Evolutionary conservation across 1,140 invertebrate species (phyloP).

Genomic region (Drosophila sulfurigaster): DNA sequence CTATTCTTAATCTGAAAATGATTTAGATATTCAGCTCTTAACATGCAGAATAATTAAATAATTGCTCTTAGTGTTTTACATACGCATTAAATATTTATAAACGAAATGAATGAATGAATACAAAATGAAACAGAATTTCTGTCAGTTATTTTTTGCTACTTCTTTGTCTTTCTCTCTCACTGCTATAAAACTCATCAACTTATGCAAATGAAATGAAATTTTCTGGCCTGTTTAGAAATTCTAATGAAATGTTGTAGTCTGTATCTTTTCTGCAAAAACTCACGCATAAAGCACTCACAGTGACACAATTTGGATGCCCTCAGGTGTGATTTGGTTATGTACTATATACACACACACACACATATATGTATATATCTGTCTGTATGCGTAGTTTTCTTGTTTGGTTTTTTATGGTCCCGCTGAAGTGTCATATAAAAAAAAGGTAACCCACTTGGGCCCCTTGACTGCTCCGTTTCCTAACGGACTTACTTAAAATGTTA

Average conservation of each 20-base stretch:
- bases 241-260: constrained; percentile 59
- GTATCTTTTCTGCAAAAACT: constrained; percentile 7
- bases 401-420: constrained; percentile 34
- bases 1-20: too few relatives aligned
- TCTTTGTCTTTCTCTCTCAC: constrained; percentile 15
- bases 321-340: constrained; percentile 60
- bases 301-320: constrained; percentile 78
- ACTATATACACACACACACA: neutral
- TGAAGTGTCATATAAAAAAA: constrained; percentile 60
- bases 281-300: constrained; percentile 57
- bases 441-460: constrained; percentile 69
- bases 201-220: constrained; percentile 73
- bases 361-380: neutral
- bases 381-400: constrained; percentile 23
- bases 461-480: constrained; percentile 65
- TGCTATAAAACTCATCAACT: constrained; percentile 54
- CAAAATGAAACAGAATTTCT: neutral
- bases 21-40: neutral
- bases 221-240: constrained; percentile 59
- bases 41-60: neutral
- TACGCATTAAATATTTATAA: neutral
- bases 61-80: neutral
- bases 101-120: neutral
- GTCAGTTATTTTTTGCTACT: neutral
- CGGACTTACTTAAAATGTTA: constrained; percentile 69